phyloP scores from a whole-genome alignment of 2,113 vertebrate genomes.

The Bubo bubo region DNA sequence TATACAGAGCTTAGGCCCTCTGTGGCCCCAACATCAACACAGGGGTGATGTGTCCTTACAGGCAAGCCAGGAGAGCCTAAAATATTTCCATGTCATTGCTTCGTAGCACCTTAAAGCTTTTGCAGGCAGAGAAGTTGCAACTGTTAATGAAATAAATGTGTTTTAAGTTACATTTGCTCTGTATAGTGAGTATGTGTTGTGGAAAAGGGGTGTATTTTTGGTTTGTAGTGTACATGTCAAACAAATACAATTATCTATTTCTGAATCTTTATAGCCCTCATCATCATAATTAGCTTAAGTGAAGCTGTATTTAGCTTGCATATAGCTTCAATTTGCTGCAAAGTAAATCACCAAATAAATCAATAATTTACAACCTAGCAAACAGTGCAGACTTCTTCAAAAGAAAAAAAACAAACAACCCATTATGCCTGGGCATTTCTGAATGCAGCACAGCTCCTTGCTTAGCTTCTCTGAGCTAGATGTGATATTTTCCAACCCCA shows the following conservation, averaged over 20 bases:
- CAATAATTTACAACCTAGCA: conserved; percentile 42
- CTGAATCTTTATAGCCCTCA: background rate
- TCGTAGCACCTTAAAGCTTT: background rate
- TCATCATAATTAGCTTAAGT: conserved; percentile 30
- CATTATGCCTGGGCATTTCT: background rate
- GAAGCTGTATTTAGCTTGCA: conserved; percentile 27
- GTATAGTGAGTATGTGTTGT: background rate
- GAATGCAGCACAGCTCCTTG: background rate
- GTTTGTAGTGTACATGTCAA: background rate
- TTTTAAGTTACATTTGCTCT: background rate
- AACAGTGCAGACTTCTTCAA: conserved; percentile 1
- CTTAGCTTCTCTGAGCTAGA: background rate
- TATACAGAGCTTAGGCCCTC: background rate
- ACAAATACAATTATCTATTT: conserved; percentile 15
- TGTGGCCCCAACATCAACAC: background rate
- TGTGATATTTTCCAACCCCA: background rate
- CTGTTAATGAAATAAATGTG: background rate
- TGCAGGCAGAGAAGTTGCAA: background rate
- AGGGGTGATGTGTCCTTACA: background rate
- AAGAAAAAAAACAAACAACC: background rate
- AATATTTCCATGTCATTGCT: background rate
- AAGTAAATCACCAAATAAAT: conserved; percentile 52
- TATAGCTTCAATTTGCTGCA: conserved; percentile 34
- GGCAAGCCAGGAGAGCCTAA: background rate
- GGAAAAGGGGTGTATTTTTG: background rate